A percentile compares a stretch with the other conserved stretches of the same genome.
phyloP scores from a whole-genome alignment of 2,113 vertebrate species.

The Sinocyclocheilus anshuiensis region DNA sequence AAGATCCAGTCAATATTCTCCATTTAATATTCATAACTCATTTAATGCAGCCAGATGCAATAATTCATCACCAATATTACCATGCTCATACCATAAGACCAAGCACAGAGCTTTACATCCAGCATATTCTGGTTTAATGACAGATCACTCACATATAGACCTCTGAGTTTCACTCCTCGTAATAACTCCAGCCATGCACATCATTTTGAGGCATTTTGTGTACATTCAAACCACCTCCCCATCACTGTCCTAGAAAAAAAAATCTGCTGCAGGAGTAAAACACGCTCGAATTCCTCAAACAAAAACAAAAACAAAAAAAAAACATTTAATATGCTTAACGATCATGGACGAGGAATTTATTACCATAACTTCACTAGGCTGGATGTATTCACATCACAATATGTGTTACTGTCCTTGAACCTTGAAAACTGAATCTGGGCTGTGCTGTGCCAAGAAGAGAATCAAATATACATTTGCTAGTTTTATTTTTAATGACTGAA shows the following conservation, averaged over 20 bases:
- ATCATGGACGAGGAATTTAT: slow-evolving; percentile 11
- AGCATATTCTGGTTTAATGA: not conserved
- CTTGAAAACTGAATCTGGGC: not conserved
- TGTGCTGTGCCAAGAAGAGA: not conserved
- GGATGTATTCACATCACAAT: not conserved
- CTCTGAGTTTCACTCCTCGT: not conserved
- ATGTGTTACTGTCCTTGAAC: not conserved
- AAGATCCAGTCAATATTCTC: not conserved
- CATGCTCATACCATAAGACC: not conserved
- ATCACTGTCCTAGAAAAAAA: slow-evolving; percentile 50
- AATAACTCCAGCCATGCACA: not conserved
- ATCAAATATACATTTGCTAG: slow-evolving; percentile 43
- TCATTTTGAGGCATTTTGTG: slow-evolving; percentile 8
- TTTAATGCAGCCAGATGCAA: slow-evolving; percentile 6
- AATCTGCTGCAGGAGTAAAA: slow-evolving; percentile 53
- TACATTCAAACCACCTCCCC: slow-evolving; percentile 20
- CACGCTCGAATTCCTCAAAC: slow-evolving; percentile 61
- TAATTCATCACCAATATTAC: not conserved
- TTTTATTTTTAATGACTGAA: slow-evolving; percentile 49
- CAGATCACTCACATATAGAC: slow-evolving; percentile 1
- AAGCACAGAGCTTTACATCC: not conserved
- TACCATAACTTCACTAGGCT: slow-evolving; percentile 5
- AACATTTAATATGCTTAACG: slow-evolving; percentile 30
- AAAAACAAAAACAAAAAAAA: not conserved
- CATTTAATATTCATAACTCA: slow-evolving; percentile 28